Evolutionary conservation across 1,140 invertebrate species (phyloP).

Genomic region (Mesaphorura yosii): DNA sequence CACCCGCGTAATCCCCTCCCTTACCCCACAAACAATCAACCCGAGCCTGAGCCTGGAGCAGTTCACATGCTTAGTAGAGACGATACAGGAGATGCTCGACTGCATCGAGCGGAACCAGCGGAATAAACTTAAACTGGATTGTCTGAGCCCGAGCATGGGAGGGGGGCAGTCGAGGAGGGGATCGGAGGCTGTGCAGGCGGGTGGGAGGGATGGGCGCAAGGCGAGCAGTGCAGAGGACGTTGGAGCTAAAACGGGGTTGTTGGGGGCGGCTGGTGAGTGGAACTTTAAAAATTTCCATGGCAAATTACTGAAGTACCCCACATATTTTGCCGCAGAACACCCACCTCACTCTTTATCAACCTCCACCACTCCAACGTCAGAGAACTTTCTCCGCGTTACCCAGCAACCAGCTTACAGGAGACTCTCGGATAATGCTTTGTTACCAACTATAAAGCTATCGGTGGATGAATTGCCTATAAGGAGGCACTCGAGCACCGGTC

Average conservation of each 20-base stretch:
- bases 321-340: no score
- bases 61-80: slow-evolving; percentile 71
- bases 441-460: neutral
- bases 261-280: neutral
- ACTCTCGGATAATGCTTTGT: slow-evolving; percentile 3
- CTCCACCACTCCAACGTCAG: no score
- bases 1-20: slow-evolving; percentile 79
- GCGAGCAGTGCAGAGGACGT: slow-evolving; percentile 78
- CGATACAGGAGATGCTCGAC: slow-evolving; percentile 85
- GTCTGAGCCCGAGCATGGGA: no score
- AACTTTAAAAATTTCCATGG: no score
- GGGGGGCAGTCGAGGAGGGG: neutral
- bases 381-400: neutral
- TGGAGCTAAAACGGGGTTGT: slow-evolving; percentile 55
- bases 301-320: no score
- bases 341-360: no score
- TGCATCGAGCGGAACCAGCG: slow-evolving; percentile 78
- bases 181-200: slow-evolving; percentile 34
- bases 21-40: slow-evolving; percentile 86
- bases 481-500: slow-evolving; percentile 5
- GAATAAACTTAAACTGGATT: slow-evolving; percentile 70
- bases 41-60: slow-evolving; percentile 79
- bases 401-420: neutral
- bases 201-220: slow-evolving; percentile 65
- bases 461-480: neutral